A percentile compares a stretch with the other conserved stretches of the same genome.
phyloP scores from a whole-genome alignment of 2,113 vertebrate species.

The Nothoprocta perdicaria region DNA sequence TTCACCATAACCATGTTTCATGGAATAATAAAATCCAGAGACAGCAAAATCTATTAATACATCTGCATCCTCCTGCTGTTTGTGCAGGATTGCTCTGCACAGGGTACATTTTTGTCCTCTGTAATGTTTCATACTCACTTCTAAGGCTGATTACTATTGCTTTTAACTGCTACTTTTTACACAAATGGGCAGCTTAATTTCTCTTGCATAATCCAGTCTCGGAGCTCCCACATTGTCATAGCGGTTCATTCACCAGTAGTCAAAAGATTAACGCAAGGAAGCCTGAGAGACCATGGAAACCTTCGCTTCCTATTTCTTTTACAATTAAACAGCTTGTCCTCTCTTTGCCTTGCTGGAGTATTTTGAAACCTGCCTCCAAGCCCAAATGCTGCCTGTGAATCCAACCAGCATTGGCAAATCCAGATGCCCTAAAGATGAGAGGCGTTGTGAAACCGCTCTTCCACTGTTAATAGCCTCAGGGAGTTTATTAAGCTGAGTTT shows the following conservation, averaged over 20 bases:
- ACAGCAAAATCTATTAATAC: background rate
- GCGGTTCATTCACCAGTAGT: background rate
- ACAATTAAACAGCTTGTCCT: background rate
- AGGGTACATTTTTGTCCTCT: background rate
- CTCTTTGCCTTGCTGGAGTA: background rate
- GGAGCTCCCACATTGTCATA: background rate
- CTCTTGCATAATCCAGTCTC: background rate
- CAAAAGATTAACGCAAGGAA: background rate
- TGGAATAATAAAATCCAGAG: background rate
- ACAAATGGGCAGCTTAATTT: background rate
- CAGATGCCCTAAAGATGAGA: background rate
- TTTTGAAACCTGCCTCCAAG: background rate
- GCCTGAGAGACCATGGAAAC: background rate
- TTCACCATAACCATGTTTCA: background rate
- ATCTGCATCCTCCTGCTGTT: background rate
- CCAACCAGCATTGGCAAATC: background rate
- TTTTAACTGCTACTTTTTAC: background rate
- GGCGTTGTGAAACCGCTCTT: background rate
- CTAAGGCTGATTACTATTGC: background rate
- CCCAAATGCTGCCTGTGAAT: background rate
- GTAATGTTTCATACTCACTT: background rate
- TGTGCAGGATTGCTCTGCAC: background rate
- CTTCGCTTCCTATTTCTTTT: background rate
- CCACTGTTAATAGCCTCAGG: background rate
- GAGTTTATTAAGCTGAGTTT: background rate